Evolutionary conservation across 2,888 invertebrate species (phyloP).

Genomic region (Ennomos erosarius): DNA sequence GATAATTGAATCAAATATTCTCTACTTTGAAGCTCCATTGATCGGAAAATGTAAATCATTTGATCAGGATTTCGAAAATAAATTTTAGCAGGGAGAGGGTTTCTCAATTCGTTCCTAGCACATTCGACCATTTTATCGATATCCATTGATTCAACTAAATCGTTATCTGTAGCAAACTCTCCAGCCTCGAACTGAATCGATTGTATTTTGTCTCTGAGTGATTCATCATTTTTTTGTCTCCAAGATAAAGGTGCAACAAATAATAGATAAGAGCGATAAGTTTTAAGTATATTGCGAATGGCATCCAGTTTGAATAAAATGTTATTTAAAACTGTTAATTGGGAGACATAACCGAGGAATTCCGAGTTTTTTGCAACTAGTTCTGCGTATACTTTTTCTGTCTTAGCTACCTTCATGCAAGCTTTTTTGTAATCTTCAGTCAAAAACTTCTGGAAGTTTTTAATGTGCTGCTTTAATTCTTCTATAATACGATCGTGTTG

Average conservation of each 20-base stretch:
- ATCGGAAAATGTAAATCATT: slow-evolving; percentile 73
- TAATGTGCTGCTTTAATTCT: slow-evolving; percentile 70
- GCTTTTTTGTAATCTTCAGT: slow-evolving; percentile 80
- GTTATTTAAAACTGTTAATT: slow-evolving; percentile 69
- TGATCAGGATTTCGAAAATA: slow-evolving; percentile 69
- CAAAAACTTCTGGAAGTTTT: slow-evolving; percentile 75
- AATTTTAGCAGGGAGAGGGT: slow-evolving; percentile 61
- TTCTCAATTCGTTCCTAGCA: slow-evolving; percentile 65
- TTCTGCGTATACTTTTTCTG: slow-evolving; percentile 67
- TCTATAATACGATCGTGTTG: slow-evolving; percentile 61
- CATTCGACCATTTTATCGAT: slow-evolving; percentile 73
- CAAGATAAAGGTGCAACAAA: slow-evolving; percentile 76
- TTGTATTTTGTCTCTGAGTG: slow-evolving; percentile 58
- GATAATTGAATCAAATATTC: slow-evolving; percentile 75
- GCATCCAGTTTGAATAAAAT: slow-evolving; percentile 76
- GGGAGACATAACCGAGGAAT: slow-evolving; percentile 66
- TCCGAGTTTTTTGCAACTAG: slow-evolving; percentile 67
- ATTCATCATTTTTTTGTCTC: slow-evolving; percentile 73
- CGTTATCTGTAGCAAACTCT: slow-evolving; percentile 71
- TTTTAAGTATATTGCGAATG: slow-evolving; percentile 69
- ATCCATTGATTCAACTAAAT: slow-evolving; percentile 71
- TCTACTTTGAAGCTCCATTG: slow-evolving; percentile 79
- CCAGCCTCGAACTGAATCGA: slow-evolving; percentile 74
- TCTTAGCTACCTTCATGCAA: slow-evolving; percentile 62
- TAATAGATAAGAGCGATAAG: slow-evolving; percentile 71